These are phyloP conservation scores for Phaenicophaeus curvirostris DNA, from an alignment of 2,797 vertebrate species.

Conservation along the genomic window DNA sequence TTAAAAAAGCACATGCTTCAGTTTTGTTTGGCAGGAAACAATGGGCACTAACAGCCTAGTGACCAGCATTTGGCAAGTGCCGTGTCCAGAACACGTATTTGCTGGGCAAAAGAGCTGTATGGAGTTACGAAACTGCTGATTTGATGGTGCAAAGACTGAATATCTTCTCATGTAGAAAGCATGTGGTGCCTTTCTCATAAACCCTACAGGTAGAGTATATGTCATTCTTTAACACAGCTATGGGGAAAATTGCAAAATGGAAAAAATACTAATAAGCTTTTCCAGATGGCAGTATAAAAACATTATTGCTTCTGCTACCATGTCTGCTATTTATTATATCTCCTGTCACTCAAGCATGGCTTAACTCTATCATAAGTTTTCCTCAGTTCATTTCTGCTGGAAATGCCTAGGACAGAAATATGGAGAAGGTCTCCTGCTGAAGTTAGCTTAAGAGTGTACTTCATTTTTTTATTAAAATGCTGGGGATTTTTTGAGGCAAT, in stretches of 20 bases:
- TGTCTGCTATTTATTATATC: conserved; percentile 63
- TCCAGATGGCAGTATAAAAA: conserved; percentile 64
- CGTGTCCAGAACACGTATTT: conserved; percentile 37
- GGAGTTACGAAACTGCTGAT: conserved; percentile 38
- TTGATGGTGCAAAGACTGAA: conserved; percentile 36
- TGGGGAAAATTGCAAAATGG: conserved; percentile 64
- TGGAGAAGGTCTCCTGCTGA: not conserved
- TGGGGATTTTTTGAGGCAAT: not conserved
- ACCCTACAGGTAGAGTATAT: conserved; percentile 58
- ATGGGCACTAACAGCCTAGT: conserved; percentile 35
- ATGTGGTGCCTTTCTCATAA: conserved; percentile 56
- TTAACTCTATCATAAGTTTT: not conserved
- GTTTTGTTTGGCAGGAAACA: conserved; percentile 59
- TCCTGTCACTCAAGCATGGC: not conserved
- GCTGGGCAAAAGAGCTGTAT: conserved; percentile 25
- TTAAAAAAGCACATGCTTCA: conserved; percentile 36
- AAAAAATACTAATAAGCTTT: conserved; percentile 67
- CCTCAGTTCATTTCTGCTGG: not conserved
- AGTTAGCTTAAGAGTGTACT: not conserved
- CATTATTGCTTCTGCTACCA: conserved; percentile 58
- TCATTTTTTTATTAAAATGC: not conserved
- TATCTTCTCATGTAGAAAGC: conserved; percentile 60
- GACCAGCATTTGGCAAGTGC: conserved; percentile 33
- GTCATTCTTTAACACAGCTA: conserved; percentile 37
- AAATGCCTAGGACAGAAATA: not conserved